phyloP scores from a whole-genome alignment of 2,888 invertebrate genomes.

The Nematopogon swammerdamellus region DNA sequence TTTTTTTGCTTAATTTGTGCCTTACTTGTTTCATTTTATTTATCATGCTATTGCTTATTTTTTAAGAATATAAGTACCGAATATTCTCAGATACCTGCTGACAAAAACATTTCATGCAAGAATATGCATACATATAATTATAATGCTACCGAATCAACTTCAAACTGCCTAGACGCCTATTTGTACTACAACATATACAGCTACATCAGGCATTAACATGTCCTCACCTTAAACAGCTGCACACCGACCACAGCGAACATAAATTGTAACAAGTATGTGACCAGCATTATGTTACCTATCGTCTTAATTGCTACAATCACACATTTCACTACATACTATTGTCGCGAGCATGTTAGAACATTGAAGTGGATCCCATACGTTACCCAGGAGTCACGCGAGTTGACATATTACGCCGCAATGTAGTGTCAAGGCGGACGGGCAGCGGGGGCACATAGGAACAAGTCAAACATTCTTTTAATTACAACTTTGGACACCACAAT shows the following conservation, averaged over 20 bases:
- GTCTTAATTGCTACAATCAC: constrained; percentile 99
- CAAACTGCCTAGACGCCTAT: too few species aligned
- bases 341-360: constrained; percentile 28
- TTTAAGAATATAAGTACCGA: too few species aligned
- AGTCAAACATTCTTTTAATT: constrained; percentile 46
- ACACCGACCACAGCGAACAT: constrained; percentile 99
- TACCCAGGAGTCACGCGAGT: constrained; percentile 25
- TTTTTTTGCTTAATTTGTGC: too few species aligned
- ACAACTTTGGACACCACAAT: constrained; percentile 17
- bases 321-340: constrained; percentile 99
- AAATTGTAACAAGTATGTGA: constrained; percentile 99
- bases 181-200: too few species aligned
- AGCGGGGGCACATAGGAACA: constrained; percentile 49
- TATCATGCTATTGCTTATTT: too few species aligned
- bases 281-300: constrained; percentile 99
- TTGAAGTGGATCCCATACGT: constrained; percentile 32
- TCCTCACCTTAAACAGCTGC: constrained; percentile 96
- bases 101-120: too few species aligned
- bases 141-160: too few species aligned
- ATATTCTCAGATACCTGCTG: too few species aligned
- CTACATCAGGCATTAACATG: too few species aligned
- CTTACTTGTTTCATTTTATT: too few species aligned
- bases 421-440: constrained; percentile 28
- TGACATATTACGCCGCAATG: constrained; percentile 3
- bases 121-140: too few species aligned